These are phyloP conservation scores for Cryptophagus acutangulus DNA, from an alignment of 2,888 invertebrate genomes.

Conservation along the genomic window DNA sequence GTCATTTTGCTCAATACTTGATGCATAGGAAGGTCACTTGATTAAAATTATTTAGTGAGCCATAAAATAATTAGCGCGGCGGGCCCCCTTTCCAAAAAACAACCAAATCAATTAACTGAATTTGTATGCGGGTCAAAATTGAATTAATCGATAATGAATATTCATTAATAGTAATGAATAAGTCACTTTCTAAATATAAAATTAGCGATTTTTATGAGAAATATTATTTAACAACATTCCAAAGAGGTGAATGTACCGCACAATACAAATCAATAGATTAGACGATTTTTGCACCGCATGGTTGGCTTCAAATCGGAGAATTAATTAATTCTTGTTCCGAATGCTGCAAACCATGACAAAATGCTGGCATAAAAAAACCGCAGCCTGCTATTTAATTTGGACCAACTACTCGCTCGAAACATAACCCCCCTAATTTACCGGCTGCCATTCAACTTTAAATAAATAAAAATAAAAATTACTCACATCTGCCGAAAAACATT, in stretches of 20 bases:
- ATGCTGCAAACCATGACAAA: constrained; percentile 14
- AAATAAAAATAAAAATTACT: constrained; percentile 25
- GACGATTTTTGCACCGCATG: constrained; percentile 11
- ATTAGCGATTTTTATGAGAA: constrained; percentile 15
- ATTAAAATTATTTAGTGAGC: too few species aligned
- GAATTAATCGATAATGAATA: too few species aligned
- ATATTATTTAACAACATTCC: constrained; percentile 19
- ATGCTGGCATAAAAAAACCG: background rate
- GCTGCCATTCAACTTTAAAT: background rate
- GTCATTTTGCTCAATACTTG: too few species aligned
- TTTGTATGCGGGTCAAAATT: too few species aligned
- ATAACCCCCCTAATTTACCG: too few species aligned
- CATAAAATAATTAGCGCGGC: too few species aligned
- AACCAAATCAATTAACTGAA: too few species aligned
- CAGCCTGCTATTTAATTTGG: background rate
- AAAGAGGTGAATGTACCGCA: constrained; percentile 15
- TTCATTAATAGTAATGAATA: constrained; percentile 12
- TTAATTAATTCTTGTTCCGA: constrained; percentile 14
- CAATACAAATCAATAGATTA: constrained; percentile 4
- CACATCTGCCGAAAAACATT: constrained; percentile 35
- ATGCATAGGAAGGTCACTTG: too few species aligned
- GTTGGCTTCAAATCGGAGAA: constrained; percentile 18
- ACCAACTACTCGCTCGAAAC: too few species aligned
- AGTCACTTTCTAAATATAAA: constrained; percentile 29
- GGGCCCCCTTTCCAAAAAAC: too few species aligned